Conservation (phyloP, 2,888 invertebrate genomes). For the Patella caerulea region DNA sequence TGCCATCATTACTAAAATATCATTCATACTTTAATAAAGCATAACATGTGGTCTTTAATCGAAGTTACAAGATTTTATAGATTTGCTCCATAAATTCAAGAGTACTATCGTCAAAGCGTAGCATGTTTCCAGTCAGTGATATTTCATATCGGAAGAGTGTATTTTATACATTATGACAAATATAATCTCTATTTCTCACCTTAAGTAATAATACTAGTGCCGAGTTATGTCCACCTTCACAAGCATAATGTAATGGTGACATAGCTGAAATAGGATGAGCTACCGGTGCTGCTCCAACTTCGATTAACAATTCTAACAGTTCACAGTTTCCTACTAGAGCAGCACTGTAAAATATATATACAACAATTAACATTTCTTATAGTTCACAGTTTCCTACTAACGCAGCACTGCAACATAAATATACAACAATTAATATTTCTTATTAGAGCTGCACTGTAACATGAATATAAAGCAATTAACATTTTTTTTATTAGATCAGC, state of each 20-base stretch:
- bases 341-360: conserved; percentile 43
- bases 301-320: conserved; percentile 45
- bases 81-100: too few relatives aligned
- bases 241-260: conserved; percentile 79
- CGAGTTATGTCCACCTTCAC: conserved; percentile 86
- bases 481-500: conserved; percentile 31
- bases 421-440: too few relatives aligned
- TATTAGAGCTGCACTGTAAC: conserved; percentile 26
- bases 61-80: too few relatives aligned
- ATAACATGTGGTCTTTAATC: too few relatives aligned
- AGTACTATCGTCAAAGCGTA: too few relatives aligned
- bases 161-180: too few relatives aligned
- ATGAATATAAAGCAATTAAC: too few relatives aligned
- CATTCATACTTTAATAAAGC: too few relatives aligned
- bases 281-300: conserved; percentile 39
- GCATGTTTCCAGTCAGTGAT: too few relatives aligned
- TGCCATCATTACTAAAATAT: too few relatives aligned
- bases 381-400: conserved; percentile 36
- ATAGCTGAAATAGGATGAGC: conserved; percentile 38
- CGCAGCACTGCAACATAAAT: too few relatives aligned
- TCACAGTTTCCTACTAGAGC: conserved; percentile 44
- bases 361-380: conserved; percentile 42
- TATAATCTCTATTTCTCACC: conserved; percentile 62
- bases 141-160: too few relatives aligned
- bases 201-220: conserved; percentile 83